Percentiles rank a stretch among this genome's conserved stretches.
phyloP scores from a whole-genome alignment of 2,888 invertebrate species.

The Heteromurus nitidus region DNA sequence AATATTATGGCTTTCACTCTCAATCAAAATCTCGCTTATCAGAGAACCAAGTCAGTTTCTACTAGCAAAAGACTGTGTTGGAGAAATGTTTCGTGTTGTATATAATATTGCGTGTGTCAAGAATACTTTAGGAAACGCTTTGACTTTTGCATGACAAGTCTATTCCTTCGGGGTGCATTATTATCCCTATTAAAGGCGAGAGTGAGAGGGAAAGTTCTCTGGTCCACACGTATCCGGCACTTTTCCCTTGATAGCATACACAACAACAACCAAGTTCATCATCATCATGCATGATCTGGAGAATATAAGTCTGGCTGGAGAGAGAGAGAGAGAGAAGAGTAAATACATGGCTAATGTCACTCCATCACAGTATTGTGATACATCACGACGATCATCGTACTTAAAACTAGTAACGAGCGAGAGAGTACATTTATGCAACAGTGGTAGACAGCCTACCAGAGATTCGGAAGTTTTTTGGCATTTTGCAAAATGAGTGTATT shows the following conservation, averaged over 20 bases:
- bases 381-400: too few species aligned
- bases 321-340: too few species aligned
- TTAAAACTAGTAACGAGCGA: too few species aligned
- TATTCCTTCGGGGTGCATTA: conserved; percentile 28
- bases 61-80: background rate
- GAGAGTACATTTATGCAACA: background rate
- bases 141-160: too few species aligned
- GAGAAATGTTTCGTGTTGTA: background rate
- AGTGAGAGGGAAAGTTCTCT: conserved; percentile 8
- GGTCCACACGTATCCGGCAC: background rate
- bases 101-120: too few species aligned
- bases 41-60: background rate
- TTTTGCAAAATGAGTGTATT: conserved; percentile 26
- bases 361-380: background rate
- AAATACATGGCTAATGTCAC: background rate
- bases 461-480: background rate
- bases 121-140: too few species aligned
- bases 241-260: background rate
- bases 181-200: conserved; percentile 28
- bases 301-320: too few species aligned
- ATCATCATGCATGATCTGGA: background rate
- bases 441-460: background rate
- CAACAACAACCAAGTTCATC: background rate
- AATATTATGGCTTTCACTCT: too few species aligned
- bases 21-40: background rate